Evolutionary conservation across 1,140 invertebrate genomes (phyloP), one percentile per base, ranked within the genome.

Genomic region (Harpegnathos saltator): DNA sequence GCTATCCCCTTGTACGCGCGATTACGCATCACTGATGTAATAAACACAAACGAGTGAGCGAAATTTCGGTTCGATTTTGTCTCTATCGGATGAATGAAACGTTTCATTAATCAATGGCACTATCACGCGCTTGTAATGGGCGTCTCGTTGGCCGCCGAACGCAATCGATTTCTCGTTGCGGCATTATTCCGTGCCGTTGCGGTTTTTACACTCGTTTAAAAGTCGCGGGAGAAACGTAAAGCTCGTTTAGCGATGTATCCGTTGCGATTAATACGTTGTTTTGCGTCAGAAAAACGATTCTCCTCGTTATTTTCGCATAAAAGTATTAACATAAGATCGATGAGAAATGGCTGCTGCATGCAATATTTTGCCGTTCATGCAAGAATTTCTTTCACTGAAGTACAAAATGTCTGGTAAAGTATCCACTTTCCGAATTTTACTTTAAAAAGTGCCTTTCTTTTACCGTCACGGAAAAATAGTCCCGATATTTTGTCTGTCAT

Each of bases 71-170:
- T 52, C 24, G 48, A 75, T 77, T 78, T 56, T 83, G 52, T 19
- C 50, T 84, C 50, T 71, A 14, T 84, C 38, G 26, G 3, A 62
- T 61, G 22, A 84, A 85, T 72, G 52, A 84, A 85, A 84, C 66
- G 56, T 69, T 77, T 9, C 24, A 66, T 85, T 65, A 66, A 78
- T 84, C 72, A 63, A 84, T 84, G 26, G 61, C 19, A 11, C 75
- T 50, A 44, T 54, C 48, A 68, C 33, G 33, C 22, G 62, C n/a
- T 19, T 12, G 58, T 69, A 48, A 80, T 22, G 52, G 15, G 0
- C 15, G 22, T 29, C 52, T 44, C 29, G 38, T 56, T 80, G 38
- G 3, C 38, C 52, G 15, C 5, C 52, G 33, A 26, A 58, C 26
- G 59, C 11, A n/a, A 7, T 44, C 33, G 66, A n/a, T 83, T 69